Conservation (phyloP, 2,113 vertebrate genomes). For the Beaufortia kweichowensis region DNA sequence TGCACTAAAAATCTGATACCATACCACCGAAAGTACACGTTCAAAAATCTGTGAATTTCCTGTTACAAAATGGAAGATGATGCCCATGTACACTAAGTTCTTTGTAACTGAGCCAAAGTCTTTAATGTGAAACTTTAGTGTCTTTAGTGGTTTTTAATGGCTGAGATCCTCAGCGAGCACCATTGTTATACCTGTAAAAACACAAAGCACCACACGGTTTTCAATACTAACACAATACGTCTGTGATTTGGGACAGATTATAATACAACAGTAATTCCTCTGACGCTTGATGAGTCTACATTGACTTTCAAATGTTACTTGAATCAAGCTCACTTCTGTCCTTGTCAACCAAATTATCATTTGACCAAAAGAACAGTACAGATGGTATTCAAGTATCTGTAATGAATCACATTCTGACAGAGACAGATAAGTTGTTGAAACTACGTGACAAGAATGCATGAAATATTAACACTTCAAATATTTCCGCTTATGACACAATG, state of each 20-base stretch:
- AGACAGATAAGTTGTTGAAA: too few species aligned
- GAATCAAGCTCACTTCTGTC: too few species aligned
- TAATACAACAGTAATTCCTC: neutral
- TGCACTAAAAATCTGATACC: neutral
- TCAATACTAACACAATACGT: constrained; percentile 4
- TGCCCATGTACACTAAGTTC: neutral
- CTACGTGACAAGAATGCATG: neutral
- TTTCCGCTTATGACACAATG: neutral
- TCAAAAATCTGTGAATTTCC: neutral
- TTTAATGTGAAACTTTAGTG: neutral
- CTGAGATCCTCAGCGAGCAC: neutral
- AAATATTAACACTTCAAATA: neutral
- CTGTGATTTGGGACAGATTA: neutral
- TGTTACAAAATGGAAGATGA: neutral
- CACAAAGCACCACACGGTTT: constrained; percentile 3
- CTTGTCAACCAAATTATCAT: too few species aligned
- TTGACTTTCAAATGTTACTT: neutral
- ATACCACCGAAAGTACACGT: neutral
- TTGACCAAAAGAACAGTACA: too few species aligned
- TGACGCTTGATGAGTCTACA: neutral
- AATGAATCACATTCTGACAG: too few species aligned
- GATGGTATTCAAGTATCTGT: too few species aligned
- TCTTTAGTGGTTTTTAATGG: neutral
- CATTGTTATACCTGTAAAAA: neutral
- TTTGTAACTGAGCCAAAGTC: neutral